Percentiles rank a stretch among this genome's conserved stretches.
Evolutionary conservation across 2,113 vertebrate species (phyloP).

Genomic region (Ranitomeya variabilis): DNA sequence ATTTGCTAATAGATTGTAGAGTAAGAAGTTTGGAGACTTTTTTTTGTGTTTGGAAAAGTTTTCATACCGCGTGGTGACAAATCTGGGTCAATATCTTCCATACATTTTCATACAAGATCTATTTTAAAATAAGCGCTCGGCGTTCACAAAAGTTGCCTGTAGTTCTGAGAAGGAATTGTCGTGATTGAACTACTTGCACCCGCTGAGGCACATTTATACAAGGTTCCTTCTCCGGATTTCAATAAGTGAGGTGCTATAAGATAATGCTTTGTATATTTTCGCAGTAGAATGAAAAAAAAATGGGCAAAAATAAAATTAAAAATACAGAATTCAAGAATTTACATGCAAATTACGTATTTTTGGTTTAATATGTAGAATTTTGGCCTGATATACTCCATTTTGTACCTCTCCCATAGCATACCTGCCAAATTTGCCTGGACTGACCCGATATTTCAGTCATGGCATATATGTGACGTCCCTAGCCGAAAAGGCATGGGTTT

Average conservation of each 20-base stretch:
- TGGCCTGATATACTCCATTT: too few species aligned
- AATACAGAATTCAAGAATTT: not conserved
- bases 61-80: constrained; percentile 27
- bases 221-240: not conserved
- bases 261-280: not conserved
- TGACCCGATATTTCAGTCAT: too few species aligned
- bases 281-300: not conserved
- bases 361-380: too few species aligned
- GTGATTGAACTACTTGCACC: constrained; percentile 15
- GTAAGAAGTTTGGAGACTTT: constrained; percentile 20
- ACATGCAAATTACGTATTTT: not conserved
- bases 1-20: not conserved
- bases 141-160: constrained; percentile 22
- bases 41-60: constrained; percentile 18
- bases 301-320: not conserved
- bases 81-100: constrained; percentile 38
- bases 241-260: not conserved
- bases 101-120: constrained; percentile 49
- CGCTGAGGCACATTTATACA: constrained; percentile 27
- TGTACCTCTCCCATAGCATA: too few species aligned
- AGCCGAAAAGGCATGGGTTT: too few species aligned
- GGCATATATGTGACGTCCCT: too few species aligned
- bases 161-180: constrained; percentile 32
- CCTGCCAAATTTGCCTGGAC: too few species aligned
- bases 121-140: constrained; percentile 41